These are phyloP conservation scores for Pristionchus pacificus DNA, from an alignment of 1,140 invertebrate genomes.

Conservation along the genomic window DNA sequence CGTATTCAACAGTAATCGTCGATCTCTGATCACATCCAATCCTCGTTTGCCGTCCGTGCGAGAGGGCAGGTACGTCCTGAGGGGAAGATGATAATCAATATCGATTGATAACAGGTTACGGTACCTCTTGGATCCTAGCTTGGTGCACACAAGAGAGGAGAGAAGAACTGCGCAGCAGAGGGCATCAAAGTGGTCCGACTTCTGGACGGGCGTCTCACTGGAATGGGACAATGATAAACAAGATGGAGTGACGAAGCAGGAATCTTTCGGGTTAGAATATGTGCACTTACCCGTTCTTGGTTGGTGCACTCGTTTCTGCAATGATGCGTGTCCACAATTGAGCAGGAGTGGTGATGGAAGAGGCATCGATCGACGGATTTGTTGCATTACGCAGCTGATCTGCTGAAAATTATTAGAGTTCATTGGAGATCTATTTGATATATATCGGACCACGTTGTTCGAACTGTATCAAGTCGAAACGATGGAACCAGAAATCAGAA, in stretches of 20 bases:
- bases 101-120: background rate
- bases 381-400: too few species aligned
- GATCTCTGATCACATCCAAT: slow-evolving; percentile 34
- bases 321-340: slow-evolving; percentile 30
- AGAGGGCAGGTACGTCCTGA: slow-evolving; percentile 35
- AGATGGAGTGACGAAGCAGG: background rate
- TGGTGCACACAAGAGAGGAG: slow-evolving; percentile 40
- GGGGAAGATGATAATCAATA: background rate
- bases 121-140: slow-evolving; percentile 27
- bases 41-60: slow-evolving; percentile 22
- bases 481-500: too few species aligned
- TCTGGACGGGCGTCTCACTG: background rate
- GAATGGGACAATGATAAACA: background rate
- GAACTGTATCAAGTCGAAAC: too few species aligned
- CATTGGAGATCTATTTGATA: too few species aligned
- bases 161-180: slow-evolving; percentile 46
- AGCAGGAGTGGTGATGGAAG: slow-evolving; percentile 9
- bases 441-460: too few species aligned
- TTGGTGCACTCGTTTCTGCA: slow-evolving; percentile 12
- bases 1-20: slow-evolving; percentile 25
- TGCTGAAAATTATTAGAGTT: too few species aligned
- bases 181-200: slow-evolving; percentile 45
- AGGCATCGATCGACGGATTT: slow-evolving; percentile 15
- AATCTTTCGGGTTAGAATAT: too few species aligned
- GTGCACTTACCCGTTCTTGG: too few species aligned